Percentiles rank a stretch among this genome's conserved stretches.
Evolutionary conservation across 2,797 vertebrate species (phyloP).

Genomic region (Numenius phaeopus): DNA sequence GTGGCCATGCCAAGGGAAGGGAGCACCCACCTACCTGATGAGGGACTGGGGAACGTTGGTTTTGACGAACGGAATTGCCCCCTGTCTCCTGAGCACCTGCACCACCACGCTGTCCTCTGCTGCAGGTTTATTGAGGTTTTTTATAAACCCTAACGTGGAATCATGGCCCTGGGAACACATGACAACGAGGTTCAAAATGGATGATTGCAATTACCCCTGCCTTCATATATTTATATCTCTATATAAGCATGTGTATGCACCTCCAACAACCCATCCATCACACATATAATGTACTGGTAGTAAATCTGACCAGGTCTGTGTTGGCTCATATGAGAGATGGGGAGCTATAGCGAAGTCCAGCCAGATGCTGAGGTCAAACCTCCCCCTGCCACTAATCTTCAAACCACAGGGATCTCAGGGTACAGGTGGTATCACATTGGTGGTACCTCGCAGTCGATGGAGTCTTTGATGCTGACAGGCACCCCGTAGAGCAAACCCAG

Average conservation of each 20-base stretch:
- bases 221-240: background rate
- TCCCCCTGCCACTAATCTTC: background rate
- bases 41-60: conserved; percentile 92
- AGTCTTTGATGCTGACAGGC: conserved; percentile 90
- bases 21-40: conserved; percentile 79
- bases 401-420: background rate
- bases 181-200: background rate
- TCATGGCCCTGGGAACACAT: conserved; percentile 81
- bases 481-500: conserved; percentile 86
- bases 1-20: accelerated
- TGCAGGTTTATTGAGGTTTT: conserved; percentile 79
- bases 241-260: accelerated
- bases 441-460: conserved; percentile 80
- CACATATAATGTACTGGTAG: accelerated
- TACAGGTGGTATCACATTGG: accelerated
- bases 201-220: background rate
- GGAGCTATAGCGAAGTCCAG: background rate
- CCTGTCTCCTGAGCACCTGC: conserved; percentile 91
- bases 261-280: background rate
- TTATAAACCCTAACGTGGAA: conserved; percentile 82
- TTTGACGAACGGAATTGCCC: conserved; percentile 92
- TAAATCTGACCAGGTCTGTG: background rate
- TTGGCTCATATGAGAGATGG: accelerated
- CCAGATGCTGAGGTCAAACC: background rate
- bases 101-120: conserved; percentile 87